phyloP scores from a whole-genome alignment of 2,113 vertebrate species.

The Rhegmatorhina hoffmannsi region DNA sequence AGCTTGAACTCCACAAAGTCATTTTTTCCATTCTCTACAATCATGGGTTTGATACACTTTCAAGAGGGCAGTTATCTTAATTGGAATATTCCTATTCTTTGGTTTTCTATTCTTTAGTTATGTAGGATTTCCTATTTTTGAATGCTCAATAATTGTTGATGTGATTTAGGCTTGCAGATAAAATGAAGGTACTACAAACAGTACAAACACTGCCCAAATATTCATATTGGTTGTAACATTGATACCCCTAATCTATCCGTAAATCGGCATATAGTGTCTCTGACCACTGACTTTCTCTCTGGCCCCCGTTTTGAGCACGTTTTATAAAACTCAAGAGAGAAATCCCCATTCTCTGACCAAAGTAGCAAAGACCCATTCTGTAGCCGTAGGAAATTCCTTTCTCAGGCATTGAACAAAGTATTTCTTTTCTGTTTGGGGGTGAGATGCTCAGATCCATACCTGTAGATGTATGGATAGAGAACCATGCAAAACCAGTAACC shows the following conservation, averaged over 20 bases:
- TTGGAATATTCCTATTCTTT: neutral
- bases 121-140: neutral
- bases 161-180: neutral
- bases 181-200: neutral
- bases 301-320: neutral
- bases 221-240: neutral
- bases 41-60: neutral
- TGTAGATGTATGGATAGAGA: neutral
- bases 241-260: neutral
- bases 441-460: neutral
- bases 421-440: neutral
- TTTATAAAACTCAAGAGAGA: slow-evolving; percentile 12
- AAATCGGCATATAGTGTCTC: neutral
- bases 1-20: neutral
- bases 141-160: neutral
- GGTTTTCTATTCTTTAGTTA: neutral
- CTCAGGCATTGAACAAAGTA: neutral
- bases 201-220: neutral
- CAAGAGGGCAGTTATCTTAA: neutral
- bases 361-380: neutral
- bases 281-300: neutral
- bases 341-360: neutral
- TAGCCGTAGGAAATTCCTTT: neutral
- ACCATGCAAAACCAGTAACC: neutral
- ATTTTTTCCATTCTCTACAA: neutral